Percentiles rank a stretch among this genome's conserved stretches.
Evolutionary conservation across 2,113 vertebrate species (phyloP).

Genomic region (Phasianus colchicus): DNA sequence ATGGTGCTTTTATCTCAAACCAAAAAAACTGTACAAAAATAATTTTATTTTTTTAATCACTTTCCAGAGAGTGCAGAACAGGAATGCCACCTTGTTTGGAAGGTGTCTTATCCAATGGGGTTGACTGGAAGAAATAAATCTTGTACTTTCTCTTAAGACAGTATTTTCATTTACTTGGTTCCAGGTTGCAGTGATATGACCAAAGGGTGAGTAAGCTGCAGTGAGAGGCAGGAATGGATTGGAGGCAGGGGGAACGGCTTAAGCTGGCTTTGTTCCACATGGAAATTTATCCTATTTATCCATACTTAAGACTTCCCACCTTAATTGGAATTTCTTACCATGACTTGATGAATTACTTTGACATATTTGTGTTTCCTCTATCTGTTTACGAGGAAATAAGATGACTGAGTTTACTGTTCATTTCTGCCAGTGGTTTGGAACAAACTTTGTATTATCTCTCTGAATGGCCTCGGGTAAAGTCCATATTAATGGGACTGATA

Average conservation of each 20-base stretch:
- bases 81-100: neutral
- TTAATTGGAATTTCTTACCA: neutral
- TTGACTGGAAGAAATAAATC: neutral
- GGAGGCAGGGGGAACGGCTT: neutral
- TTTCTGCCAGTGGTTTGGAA: neutral
- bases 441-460: neutral
- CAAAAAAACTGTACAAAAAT: neutral
- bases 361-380: neutral
- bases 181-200: neutral
- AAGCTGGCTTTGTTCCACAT: neutral
- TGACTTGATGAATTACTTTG: neutral
- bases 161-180: neutral
- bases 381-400: neutral
- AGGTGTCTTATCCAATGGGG: neutral
- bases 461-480: neutral
- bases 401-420: neutral
- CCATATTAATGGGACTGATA: neutral
- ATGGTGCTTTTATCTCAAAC: neutral
- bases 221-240: neutral
- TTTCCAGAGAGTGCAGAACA: neutral
- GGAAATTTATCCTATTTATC: neutral
- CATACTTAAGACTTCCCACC: neutral
- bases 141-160: neutral
- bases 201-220: rapidly evolving
- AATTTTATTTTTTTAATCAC: too few species aligned